phyloP scores from a whole-genome alignment of 2,113 vertebrate species.

The Gobiocypris rarus region DNA sequence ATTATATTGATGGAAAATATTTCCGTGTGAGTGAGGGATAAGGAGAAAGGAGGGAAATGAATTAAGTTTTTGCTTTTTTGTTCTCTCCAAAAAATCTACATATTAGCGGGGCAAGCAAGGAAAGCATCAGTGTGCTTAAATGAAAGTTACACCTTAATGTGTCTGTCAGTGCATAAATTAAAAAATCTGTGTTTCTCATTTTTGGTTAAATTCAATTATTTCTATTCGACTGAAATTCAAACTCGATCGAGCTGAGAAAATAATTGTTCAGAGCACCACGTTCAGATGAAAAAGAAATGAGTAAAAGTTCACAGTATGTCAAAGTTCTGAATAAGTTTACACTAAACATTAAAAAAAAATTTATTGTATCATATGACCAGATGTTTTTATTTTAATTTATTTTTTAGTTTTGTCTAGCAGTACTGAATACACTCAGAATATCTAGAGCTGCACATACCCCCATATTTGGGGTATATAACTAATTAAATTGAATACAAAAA shows the following conservation, averaged over 20 bases:
- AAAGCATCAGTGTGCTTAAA: constrained; percentile 35
- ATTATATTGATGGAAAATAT: constrained; percentile 55
- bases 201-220: too few relatives aligned
- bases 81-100: constrained; percentile 42
- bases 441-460: too few relatives aligned
- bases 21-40: constrained; percentile 48
- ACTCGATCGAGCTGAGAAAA: not conserved
- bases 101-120: constrained; percentile 52
- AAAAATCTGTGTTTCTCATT: not conserved
- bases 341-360: too few relatives aligned
- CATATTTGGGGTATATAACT: too few relatives aligned
- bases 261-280: not conserved
- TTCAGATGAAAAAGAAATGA: not conserved
- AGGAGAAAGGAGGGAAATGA: constrained; percentile 51
- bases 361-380: too few relatives aligned
- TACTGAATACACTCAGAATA: too few relatives aligned
- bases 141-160: not conserved
- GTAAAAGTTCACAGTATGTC: too few relatives aligned
- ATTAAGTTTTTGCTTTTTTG: constrained; percentile 39
- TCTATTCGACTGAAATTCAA: too few relatives aligned
- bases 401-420: too few relatives aligned
- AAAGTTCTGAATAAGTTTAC: too few relatives aligned
- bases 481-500: too few relatives aligned
- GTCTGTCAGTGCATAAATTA: not conserved
- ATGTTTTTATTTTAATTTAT: too few relatives aligned